Conservation (phyloP, 2,888 invertebrate genomes). For the Malthinus flaveolus region DNA sequence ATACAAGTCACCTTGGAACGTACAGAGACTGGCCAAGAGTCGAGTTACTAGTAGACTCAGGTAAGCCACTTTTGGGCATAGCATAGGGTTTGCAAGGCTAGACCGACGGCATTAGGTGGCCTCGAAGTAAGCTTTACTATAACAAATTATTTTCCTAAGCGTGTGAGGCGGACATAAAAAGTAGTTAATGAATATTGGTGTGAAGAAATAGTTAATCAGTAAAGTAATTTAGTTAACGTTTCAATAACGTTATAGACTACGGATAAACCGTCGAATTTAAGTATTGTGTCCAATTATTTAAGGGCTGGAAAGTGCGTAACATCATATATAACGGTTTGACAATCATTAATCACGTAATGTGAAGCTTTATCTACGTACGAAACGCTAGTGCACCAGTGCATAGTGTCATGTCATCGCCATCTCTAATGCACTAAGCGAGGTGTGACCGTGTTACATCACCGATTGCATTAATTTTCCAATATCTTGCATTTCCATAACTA, state of each 20-base stretch:
- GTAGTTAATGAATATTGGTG: too few relatives aligned
- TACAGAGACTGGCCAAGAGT: too few relatives aligned
- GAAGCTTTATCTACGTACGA: constrained; percentile 45
- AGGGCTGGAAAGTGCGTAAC: constrained; percentile 12
- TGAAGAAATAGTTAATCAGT: too few relatives aligned
- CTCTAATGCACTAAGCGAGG: constrained; percentile 31
- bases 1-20: too few relatives aligned
- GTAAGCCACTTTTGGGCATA: too few relatives aligned
- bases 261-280: constrained; percentile 6
- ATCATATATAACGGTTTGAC: constrained; percentile 39
- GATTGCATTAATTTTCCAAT: constrained; percentile 35
- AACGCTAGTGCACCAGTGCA: constrained; percentile 38
- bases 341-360: constrained; percentile 49
- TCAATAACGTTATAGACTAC: not conserved
- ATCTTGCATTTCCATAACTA: constrained; percentile 17
- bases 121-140: too few relatives aligned
- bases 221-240: constrained; percentile 3
- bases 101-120: too few relatives aligned
- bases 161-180: too few relatives aligned
- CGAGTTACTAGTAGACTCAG: too few relatives aligned
- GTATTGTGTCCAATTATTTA: constrained; percentile 13
- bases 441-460: constrained; percentile 27
- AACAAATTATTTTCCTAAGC: too few relatives aligned
- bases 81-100: too few relatives aligned
- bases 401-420: constrained; percentile 46